phyloP scores from a whole-genome alignment of 2,113 vertebrate genomes.

The Pelmatolapia mariae region DNA sequence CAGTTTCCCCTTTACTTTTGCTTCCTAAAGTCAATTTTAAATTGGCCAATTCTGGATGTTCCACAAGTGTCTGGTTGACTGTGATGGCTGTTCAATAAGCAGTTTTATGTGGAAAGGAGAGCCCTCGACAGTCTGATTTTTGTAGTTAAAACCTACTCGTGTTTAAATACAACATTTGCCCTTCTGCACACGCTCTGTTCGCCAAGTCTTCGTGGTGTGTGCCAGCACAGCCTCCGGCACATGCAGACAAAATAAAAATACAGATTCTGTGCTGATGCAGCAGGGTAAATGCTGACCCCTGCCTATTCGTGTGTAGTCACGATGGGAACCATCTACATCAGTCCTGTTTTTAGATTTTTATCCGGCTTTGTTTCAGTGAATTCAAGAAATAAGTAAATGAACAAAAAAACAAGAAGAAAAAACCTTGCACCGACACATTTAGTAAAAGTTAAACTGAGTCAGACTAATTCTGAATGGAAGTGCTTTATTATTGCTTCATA shows the following conservation, averaged over 20 bases:
- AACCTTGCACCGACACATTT: not conserved
- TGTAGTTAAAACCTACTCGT: not conserved
- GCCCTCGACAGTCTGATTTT: conserved; percentile 3
- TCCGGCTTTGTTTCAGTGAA: not conserved
- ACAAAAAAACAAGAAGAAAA: not conserved
- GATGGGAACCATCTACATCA: not conserved
- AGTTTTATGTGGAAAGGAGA: not conserved
- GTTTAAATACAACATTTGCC: conserved; percentile 22
- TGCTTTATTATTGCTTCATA: not conserved
- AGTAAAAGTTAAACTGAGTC: not conserved
- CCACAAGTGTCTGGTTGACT: not conserved
- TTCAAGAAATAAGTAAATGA: not conserved
- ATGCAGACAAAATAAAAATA: not conserved
- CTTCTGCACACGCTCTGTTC: not conserved
- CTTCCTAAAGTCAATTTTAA: not conserved
- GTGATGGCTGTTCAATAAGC: not conserved
- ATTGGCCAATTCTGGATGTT: not conserved
- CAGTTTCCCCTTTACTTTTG: not conserved
- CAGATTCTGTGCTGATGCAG: not conserved
- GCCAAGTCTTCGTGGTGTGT: conserved; percentile 1
- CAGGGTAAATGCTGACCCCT: not conserved
- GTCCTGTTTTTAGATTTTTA: not conserved
- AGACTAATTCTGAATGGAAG: not conserved
- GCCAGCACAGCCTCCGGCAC: conserved; percentile 13
- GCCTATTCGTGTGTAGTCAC: not conserved